phyloP scores from a whole-genome alignment of 2,797 vertebrate species.

The Lepilemur septentrionalis region DNA sequence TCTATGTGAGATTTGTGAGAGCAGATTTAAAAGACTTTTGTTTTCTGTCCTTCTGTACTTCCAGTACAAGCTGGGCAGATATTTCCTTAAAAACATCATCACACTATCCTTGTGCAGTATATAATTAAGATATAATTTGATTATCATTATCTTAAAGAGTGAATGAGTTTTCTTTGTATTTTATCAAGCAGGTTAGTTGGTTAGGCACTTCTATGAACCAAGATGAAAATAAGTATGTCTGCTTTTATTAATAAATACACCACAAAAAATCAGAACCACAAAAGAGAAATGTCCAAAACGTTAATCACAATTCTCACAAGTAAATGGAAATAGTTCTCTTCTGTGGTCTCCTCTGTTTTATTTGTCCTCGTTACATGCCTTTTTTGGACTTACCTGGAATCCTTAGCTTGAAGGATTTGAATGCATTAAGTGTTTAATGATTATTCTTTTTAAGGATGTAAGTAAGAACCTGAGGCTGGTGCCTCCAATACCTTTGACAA shows the following conservation, averaged over 20 bases:
- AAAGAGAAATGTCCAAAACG: neutral
- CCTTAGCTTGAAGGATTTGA: neutral
- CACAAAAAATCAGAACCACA: neutral
- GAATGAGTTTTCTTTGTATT: neutral
- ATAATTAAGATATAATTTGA: neutral
- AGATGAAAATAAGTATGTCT: neutral
- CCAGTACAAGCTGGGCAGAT: neutral
- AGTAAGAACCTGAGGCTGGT: neutral
- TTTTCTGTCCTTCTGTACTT: conserved; percentile 22
- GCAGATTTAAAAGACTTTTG: conserved; percentile 1
- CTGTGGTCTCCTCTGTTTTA: neutral
- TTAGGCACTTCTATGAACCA: neutral
- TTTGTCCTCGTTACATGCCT: neutral
- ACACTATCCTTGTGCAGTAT: neutral
- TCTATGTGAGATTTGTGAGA: conserved; percentile 31
- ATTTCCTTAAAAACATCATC: neutral
- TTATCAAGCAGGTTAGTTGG: neutral
- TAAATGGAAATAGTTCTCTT: neutral
- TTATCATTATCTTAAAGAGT: neutral
- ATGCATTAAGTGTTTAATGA: neutral
- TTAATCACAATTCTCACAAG: neutral
- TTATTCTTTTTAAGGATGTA: neutral
- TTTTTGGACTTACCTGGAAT: neutral
- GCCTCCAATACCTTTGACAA: neutral
- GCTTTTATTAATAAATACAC: neutral